Percentiles rank a stretch among this genome's conserved stretches.
Conservation (phyloP, 2,797 vertebrate genomes). For the Darevskia mixta region DNA sequence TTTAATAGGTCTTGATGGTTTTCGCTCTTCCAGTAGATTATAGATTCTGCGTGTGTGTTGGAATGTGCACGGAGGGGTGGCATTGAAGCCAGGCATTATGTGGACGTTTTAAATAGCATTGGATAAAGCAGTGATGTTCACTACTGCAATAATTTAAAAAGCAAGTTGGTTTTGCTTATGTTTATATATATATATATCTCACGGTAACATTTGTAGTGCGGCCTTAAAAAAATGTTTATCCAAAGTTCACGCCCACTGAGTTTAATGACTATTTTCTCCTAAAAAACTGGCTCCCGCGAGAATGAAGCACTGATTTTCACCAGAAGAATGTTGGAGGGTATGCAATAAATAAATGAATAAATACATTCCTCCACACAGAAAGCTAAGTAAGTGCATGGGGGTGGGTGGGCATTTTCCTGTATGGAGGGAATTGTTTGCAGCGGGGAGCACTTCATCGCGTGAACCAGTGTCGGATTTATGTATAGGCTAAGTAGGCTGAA, state of each 20-base stretch:
- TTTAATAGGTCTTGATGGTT: slow-evolving; percentile 68
- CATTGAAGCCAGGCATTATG: slow-evolving; percentile 70
- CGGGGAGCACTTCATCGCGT: neutral
- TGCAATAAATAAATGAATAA: too few relatives aligned
- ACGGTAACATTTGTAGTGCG: slow-evolving; percentile 11
- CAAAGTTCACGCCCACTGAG: neutral
- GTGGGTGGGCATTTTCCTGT: neutral
- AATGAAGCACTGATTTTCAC: too few relatives aligned
- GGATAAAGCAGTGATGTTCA: slow-evolving; percentile 64
- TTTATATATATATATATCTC: slow-evolving; percentile 52
- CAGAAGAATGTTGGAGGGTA: too few relatives aligned
- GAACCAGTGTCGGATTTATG: too few relatives aligned
- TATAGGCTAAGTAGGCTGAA: too few relatives aligned
- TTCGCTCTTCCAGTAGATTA: slow-evolving; percentile 62
- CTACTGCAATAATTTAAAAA: slow-evolving; percentile 55
- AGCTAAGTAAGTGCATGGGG: too few relatives aligned
- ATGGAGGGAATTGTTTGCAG: neutral
- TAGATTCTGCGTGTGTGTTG: slow-evolving; percentile 41
- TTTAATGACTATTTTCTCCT: too few relatives aligned
- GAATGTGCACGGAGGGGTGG: slow-evolving; percentile 19
- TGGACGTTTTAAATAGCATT: slow-evolving; percentile 68
- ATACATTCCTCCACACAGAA: neutral
- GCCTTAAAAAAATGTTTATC: neutral
- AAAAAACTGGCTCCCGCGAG: too few relatives aligned
- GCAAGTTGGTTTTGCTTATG: neutral